phyloP scores from a whole-genome alignment of 2,888 invertebrate species.

The Lutraria lutraria region DNA sequence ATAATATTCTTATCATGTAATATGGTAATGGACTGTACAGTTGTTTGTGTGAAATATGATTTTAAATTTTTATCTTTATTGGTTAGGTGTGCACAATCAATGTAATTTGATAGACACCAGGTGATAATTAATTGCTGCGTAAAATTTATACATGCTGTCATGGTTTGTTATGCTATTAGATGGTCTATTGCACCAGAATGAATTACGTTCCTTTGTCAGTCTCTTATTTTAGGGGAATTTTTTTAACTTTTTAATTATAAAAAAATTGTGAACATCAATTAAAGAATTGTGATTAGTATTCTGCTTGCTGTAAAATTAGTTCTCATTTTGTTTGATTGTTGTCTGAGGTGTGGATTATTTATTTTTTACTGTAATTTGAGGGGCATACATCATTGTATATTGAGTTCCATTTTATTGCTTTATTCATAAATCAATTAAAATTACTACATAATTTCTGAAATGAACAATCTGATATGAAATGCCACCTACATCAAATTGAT shows the following conservation, averaged over 20 bases:
- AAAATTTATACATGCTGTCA: background rate
- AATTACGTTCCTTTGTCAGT: too few species aligned
- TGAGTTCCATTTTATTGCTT: background rate
- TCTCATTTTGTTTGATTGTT: too few species aligned
- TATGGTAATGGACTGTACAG: background rate
- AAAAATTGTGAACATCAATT: too few species aligned
- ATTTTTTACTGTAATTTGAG: too few species aligned
- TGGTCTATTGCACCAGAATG: too few species aligned
- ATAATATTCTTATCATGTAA: too few species aligned
- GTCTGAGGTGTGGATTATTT: too few species aligned
- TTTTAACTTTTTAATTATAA: too few species aligned
- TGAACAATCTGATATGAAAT: background rate
- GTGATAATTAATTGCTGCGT: background rate
- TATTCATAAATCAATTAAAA: background rate
- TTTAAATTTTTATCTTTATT: background rate
- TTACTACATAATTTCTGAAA: constrained; percentile 1
- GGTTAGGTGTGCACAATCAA: background rate
- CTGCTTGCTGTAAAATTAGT: too few species aligned
- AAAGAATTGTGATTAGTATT: too few species aligned
- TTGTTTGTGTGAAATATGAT: background rate
- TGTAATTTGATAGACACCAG: constrained; percentile 12
- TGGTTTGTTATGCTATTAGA: too few species aligned
- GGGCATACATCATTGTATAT: background rate
- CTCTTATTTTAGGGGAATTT: too few species aligned
- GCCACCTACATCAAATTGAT: constrained; percentile 26